Base-by-base conservation (phyloP, 2,113 vertebrate species). In the Thunnus thynnus region DNA sequence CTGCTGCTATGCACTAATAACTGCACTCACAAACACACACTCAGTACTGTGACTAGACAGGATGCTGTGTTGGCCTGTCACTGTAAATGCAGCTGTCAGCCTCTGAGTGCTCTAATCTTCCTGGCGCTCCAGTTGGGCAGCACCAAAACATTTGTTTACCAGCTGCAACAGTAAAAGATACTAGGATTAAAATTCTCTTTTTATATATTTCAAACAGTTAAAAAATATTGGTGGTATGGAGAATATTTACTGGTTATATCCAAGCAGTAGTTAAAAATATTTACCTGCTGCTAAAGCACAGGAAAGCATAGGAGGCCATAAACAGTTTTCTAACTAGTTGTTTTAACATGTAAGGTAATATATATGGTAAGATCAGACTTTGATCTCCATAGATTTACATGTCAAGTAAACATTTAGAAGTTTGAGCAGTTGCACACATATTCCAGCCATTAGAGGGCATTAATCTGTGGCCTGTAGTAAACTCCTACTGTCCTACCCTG, bases 41-140 rank as follows among this genome's bases (percentile, higher is more conserved):
- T 3, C 64, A 70, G 44, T 5, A 6, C 78, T 46, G 51, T 75
- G 75, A 70, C 78, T 68, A 64, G 67, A 71, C 62, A 51, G 70
- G 78, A 83, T 84, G 68, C 56, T 41, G n/a, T 54, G 69, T 72
- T 68, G 64, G 56, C 76, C 63, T 65, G 78, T 73, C 51, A 68
- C 41, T 74, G 30, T 84, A 82, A 87, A 86, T 17, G 44, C 81
- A 89, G 85, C 79, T 82, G 81, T 89, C 83, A 30, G 51, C 44
- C 51, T 75, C 61, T 68, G 52, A 64, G 58, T 46, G 41, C 41
- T 66, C 69, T 72, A 61, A 78, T 76, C 82, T 75, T 66, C 47
- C 55, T 41, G 46, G 46, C 46, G 1, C 51, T 85, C 5, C n/a
- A 65, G 76, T 72, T 66, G 54, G 76, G 13, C 71, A 60, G 8